phyloP scores from a whole-genome alignment of 2,797 vertebrate genomes.

The Ara ararauna region DNA sequence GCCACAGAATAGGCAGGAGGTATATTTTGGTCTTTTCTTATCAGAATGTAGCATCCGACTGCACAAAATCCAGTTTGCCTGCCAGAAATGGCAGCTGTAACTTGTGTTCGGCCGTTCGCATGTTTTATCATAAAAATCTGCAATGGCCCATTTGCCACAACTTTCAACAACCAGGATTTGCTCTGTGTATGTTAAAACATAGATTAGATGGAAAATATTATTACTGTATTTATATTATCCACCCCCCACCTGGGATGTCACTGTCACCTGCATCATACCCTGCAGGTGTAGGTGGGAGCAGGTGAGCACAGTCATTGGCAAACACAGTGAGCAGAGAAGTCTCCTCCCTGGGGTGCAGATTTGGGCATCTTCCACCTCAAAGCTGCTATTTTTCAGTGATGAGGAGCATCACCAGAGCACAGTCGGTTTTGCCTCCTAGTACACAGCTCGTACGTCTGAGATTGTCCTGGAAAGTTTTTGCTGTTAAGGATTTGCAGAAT shows the following conservation, averaged over 20 bases:
- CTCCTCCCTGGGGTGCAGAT: background rate
- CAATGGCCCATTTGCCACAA: background rate
- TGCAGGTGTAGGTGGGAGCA: background rate
- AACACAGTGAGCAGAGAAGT: background rate
- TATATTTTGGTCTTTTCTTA: background rate
- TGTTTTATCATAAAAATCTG: background rate
- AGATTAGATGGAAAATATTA: background rate
- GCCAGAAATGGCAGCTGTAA: background rate
- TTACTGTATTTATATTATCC: too few species aligned
- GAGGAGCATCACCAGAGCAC: background rate
- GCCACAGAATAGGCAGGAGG: rapidly evolving
- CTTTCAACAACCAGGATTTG: background rate
- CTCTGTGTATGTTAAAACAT: background rate
- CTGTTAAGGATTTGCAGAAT: background rate
- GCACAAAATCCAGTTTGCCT: background rate
- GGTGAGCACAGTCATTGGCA: background rate
- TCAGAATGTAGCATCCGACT: background rate
- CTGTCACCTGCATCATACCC: background rate
- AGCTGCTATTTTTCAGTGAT: too few species aligned
- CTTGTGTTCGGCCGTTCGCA: background rate
- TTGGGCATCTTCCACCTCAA: background rate
- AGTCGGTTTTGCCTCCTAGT: rapidly evolving
- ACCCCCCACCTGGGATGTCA: background rate
- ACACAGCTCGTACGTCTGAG: rapidly evolving
- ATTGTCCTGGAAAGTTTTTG: background rate